Conservation (phyloP, 2,797 vertebrate genomes). For the Pogonophryne albipinna region DNA sequence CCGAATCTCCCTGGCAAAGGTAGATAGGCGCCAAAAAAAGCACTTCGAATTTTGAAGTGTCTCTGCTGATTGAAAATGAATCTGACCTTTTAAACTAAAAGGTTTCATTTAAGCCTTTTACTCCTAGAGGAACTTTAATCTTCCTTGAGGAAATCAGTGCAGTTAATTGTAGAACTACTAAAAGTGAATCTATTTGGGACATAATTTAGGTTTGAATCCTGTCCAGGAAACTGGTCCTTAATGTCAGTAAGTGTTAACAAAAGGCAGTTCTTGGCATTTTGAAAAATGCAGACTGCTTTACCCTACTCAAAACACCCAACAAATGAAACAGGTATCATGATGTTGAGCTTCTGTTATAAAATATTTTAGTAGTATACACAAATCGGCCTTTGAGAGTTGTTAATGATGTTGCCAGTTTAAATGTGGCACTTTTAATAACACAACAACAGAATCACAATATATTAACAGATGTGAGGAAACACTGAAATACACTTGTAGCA, state of each 20-base stretch:
- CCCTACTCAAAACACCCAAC: not conserved
- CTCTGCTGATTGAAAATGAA: not conserved
- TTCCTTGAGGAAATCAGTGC: not conserved
- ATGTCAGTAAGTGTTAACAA: not conserved
- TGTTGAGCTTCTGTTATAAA: slow-evolving; percentile 5
- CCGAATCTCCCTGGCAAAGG: too few species aligned
- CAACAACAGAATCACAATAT: slow-evolving; percentile 2
- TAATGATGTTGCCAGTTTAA: slow-evolving; percentile 1
- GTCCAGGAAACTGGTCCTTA: slow-evolving; percentile 19
- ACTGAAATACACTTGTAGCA: slow-evolving; percentile 68
- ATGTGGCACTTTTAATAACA: not conserved
- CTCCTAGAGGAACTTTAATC: not conserved
- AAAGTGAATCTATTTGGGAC: not conserved
- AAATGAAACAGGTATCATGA: not conserved
- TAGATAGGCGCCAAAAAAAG: not conserved
- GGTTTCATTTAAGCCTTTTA: not conserved
- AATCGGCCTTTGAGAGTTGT: not conserved
- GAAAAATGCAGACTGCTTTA: not conserved
- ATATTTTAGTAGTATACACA: not conserved
- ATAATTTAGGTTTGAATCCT: not conserved
- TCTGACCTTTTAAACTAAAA: not conserved
- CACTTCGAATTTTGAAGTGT: not conserved
- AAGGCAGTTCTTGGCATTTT: not conserved
- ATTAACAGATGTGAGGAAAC: slow-evolving; percentile 26
- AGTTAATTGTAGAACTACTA: not conserved